These are phyloP conservation scores for Pelobates fuscus DNA, from an alignment of 2,113 vertebrate species.

Conservation along the genomic window DNA sequence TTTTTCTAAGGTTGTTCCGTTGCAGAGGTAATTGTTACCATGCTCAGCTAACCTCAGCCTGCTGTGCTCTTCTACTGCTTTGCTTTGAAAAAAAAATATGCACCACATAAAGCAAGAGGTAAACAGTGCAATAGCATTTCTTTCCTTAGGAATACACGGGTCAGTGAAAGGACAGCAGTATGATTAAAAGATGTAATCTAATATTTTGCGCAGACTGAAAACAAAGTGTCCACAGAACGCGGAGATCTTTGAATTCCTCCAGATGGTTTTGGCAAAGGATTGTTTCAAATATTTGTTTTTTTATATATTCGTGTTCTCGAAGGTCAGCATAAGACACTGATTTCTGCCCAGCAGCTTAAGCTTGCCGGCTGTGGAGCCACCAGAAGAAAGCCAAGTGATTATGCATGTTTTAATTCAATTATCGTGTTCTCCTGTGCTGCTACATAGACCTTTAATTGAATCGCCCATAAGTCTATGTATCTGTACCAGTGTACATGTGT, in stretches of 20 bases:
- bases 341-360: too few species aligned
- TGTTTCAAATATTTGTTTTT: not conserved
- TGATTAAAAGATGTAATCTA: constrained; percentile 44
- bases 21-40: constrained; percentile 42
- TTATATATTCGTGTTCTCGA: constrained; percentile 5
- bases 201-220: constrained; percentile 37
- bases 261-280: constrained; percentile 14
- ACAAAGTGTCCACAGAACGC: constrained; percentile 3
- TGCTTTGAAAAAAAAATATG: constrained; percentile 16
- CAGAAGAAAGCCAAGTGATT: too few species aligned
- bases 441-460: too few species aligned
- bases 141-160: constrained; percentile 47
- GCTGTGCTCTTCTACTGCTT: constrained; percentile 14
- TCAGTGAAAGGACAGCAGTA: constrained; percentile 60
- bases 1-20: constrained; percentile 25
- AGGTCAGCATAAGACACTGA: not conserved
- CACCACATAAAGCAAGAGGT: constrained; percentile 46
- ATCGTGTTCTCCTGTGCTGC: not conserved
- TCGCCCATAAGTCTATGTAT: too few species aligned
- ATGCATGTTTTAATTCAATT: not conserved
- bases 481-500: too few species aligned
- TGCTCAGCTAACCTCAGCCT: not conserved
- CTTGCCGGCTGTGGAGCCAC: not conserved
- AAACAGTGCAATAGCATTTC: constrained; percentile 56
- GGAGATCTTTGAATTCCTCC: constrained; percentile 15